A percentile compares a stretch with the other conserved stretches of the same genome.
Evolutionary conservation across 2,888 invertebrate genomes (phyloP).

Genomic region (Bellardia bayeri): DNA sequence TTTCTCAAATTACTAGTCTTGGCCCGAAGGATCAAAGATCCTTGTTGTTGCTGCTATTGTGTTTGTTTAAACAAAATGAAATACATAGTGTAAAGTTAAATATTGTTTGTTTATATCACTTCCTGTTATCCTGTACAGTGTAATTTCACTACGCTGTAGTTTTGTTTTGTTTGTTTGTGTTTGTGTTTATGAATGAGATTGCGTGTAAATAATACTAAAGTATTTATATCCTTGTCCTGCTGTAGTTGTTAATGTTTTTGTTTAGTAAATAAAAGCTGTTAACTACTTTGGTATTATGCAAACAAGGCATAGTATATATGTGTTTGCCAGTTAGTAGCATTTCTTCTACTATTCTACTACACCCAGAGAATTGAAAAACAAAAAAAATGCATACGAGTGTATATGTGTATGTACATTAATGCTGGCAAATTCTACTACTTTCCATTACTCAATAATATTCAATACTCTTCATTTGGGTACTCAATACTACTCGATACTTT

Average conservation of each 20-base stretch:
- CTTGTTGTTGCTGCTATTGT: not conserved
- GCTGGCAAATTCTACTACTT: too few relatives aligned
- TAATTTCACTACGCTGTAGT: not conserved
- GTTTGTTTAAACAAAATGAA: not conserved
- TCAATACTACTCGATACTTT: too few relatives aligned
- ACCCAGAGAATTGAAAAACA: too few relatives aligned
- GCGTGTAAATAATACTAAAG: slow-evolving; percentile 39
- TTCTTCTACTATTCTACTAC: not conserved
- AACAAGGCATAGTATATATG: too few relatives aligned
- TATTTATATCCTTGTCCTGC: slow-evolving; percentile 23
- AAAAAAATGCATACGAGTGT: too few relatives aligned
- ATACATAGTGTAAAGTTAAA: slow-evolving; percentile 19
- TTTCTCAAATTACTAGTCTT: too few relatives aligned
- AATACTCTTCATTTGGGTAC: too few relatives aligned
- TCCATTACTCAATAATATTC: too few relatives aligned
- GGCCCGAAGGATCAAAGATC: not conserved
- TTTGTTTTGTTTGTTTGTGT: not conserved
- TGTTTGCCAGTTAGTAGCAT: not conserved
- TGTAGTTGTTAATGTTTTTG: slow-evolving; percentile 71
- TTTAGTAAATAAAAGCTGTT: slow-evolving; percentile 78
- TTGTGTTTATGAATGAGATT: slow-evolving; percentile 9
- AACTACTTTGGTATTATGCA: slow-evolving; percentile 75
- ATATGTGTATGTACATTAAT: too few relatives aligned
- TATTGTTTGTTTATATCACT: slow-evolving; percentile 25
- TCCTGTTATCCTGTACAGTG: slow-evolving; percentile 17